phyloP scores from a whole-genome alignment of 2,888 invertebrate genomes.

The Heliconius ismenius region DNA sequence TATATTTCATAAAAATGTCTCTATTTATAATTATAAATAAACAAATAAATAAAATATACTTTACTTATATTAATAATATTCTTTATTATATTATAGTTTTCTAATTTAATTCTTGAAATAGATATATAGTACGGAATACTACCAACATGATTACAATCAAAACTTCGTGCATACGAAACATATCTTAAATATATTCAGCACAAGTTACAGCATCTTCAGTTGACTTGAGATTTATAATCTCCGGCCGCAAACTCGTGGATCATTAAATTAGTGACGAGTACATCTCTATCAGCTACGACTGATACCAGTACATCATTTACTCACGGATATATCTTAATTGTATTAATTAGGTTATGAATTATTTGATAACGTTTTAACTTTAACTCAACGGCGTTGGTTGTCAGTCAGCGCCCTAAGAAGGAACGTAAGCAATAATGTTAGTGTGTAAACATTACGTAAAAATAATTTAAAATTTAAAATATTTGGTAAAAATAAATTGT shows the following conservation, averaged over 20 bases:
- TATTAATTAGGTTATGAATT: conserved; percentile 21
- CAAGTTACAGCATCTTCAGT: conserved; percentile 50
- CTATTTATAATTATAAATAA: conserved; percentile 30
- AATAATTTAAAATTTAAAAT: not conserved
- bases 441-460: not conserved
- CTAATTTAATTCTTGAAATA: not conserved
- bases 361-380: conserved; percentile 10
- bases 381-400: not conserved
- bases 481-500: conserved; percentile 12
- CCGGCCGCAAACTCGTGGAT: conserved; percentile 61
- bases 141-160: conserved; percentile 1
- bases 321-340: conserved; percentile 30
- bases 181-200: conserved; percentile 37
- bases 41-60: conserved; percentile 22
- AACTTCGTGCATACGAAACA: conserved; percentile 31
- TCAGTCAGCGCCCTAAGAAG: not conserved
- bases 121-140: not conserved
- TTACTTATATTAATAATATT: not conserved
- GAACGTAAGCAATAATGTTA: not conserved
- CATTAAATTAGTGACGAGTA: conserved; percentile 55
- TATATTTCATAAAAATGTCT: conserved; percentile 47
- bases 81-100: not conserved
- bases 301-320: conserved; percentile 30
- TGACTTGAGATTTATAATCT: conserved; percentile 66
- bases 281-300: conserved; percentile 35